Evolutionary conservation across 2,888 invertebrate genomes (phyloP).

Genomic region (Chrysolina haemoptera): DNA sequence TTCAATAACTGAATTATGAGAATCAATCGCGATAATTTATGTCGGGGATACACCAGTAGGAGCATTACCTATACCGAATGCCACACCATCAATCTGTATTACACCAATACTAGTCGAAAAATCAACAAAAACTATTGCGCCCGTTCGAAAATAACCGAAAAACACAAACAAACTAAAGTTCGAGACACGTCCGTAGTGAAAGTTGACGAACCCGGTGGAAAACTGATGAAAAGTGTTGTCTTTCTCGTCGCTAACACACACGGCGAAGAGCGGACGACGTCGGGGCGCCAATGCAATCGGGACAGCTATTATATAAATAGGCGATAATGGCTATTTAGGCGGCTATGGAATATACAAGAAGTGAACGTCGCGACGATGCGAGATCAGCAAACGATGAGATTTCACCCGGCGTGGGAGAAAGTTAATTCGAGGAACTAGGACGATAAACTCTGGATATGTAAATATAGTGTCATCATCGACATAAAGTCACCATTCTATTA

Average conservation of each 20-base stretch:
- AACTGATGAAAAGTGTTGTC: constrained; percentile 13
- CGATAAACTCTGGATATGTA: not conserved
- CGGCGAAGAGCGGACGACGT: constrained; percentile 9
- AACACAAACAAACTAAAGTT: not conserved
- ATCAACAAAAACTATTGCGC: constrained; percentile 1
- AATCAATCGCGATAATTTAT: not conserved
- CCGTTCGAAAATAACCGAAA: not conserved
- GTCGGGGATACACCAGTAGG: not conserved
- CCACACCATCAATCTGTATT: not conserved
- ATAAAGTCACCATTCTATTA: too few relatives aligned
- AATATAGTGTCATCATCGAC: too few relatives aligned
- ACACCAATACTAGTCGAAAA: not conserved
- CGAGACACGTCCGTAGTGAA: not conserved
- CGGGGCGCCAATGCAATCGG: constrained; percentile 23
- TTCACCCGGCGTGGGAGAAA: not conserved
- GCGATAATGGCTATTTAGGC: constrained; percentile 16
- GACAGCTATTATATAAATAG: constrained; percentile 23
- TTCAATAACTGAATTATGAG: not conserved
- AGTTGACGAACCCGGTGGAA: constrained; percentile 20
- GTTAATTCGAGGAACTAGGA: constrained; percentile 6
- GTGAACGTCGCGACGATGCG: constrained; percentile 12
- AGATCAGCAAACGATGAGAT: constrained; percentile 13
- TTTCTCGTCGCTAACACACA: constrained; percentile 8
- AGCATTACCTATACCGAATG: not conserved
- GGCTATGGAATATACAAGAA: constrained; percentile 19